phyloP scores from a whole-genome alignment of 2,113 vertebrate genomes.

The Hydrolagus affinis region DNA sequence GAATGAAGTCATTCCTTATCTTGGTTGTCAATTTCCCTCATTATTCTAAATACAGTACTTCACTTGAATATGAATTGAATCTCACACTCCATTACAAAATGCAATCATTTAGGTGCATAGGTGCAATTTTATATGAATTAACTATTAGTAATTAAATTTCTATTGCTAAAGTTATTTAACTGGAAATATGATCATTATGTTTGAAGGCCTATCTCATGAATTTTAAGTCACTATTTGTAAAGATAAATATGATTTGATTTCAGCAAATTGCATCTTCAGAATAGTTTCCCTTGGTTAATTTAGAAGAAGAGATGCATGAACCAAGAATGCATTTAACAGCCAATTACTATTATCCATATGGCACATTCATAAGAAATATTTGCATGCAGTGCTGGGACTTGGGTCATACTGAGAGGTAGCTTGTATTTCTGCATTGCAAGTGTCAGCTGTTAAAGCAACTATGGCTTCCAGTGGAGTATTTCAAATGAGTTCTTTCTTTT shows the following conservation, averaged over 20 bases:
- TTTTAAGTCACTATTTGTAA: not conserved
- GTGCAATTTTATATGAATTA: too few species aligned
- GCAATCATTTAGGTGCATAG: too few species aligned
- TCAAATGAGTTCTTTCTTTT: constrained; percentile 2
- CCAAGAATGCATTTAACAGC: not conserved
- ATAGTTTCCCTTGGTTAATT: not conserved
- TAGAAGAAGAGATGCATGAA: not conserved
- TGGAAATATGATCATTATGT: too few species aligned
- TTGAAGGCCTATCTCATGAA: too few species aligned
- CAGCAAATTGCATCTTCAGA: not conserved
- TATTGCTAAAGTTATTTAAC: too few species aligned
- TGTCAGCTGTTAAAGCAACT: constrained; percentile 28
- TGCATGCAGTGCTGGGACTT: constrained; percentile 28
- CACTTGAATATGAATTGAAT: too few species aligned
- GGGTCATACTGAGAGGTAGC: constrained; percentile 4
- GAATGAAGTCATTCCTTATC: too few species aligned
- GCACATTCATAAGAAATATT: constrained; percentile 26
- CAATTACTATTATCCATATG: constrained; percentile 25
- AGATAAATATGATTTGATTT: not conserved
- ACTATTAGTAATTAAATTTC: too few species aligned
- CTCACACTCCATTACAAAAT: too few species aligned
- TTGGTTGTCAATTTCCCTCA: too few species aligned
- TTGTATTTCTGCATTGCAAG: constrained; percentile 28
- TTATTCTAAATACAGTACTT: too few species aligned
- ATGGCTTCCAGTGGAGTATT: constrained; percentile 24